Evolutionary conservation across 2,113 vertebrate genomes (phyloP).

Genomic region (Muntiacus muntjak): DNA sequence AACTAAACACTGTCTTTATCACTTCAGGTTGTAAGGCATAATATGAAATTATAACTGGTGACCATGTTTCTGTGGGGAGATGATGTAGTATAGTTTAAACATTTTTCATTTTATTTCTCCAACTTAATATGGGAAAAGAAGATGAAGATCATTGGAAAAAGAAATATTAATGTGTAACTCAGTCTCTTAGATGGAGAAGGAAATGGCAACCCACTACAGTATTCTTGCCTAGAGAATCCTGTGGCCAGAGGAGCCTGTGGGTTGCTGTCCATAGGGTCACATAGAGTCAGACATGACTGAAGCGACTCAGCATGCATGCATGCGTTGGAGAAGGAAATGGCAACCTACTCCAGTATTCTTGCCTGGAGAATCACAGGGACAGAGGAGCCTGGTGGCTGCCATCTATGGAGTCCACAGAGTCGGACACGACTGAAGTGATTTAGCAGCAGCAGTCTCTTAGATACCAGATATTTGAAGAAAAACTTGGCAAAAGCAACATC

Average conservation of each 20-base stretch:
- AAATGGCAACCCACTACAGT: neutral
- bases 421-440: no score
- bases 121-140: neutral
- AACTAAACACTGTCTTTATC: neutral
- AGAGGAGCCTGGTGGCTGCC: no score
- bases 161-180: neutral
- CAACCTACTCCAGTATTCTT: no score
- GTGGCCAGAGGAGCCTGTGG: neutral
- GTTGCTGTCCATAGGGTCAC: neutral
- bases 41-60: neutral
- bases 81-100: neutral
- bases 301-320: no score
- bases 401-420: no score
- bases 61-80: neutral
- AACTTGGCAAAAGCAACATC: neutral
- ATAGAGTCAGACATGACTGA: neutral
- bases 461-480: neutral
- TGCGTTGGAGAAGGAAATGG: no score
- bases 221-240: neutral
- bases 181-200: neutral
- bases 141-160: neutral
- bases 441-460: neutral
- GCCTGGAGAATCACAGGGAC: no score
- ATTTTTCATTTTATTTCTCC: neutral
- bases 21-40: neutral